Conservation (phyloP, 2,797 vertebrate genomes). For the Sphaeramia orbicularis region DNA sequence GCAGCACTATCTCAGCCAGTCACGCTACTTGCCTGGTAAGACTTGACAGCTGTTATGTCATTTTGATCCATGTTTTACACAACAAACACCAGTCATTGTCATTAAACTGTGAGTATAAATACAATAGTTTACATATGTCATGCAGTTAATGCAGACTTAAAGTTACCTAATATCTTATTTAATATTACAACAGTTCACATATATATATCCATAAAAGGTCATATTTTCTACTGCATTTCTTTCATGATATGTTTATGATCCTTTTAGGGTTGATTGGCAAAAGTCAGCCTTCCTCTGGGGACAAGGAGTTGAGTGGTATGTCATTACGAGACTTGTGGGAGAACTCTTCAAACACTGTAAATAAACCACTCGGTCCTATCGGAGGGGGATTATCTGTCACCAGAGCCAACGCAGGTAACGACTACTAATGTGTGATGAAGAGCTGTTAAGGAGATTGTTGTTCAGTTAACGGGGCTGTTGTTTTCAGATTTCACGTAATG, state of each 20-base stretch:
- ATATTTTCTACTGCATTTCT: background rate
- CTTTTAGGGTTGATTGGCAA: constrained; percentile 92
- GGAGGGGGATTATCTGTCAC: constrained; percentile 86
- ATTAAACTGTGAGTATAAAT: too few relatives aligned
- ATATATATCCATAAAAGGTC: background rate
- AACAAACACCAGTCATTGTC: too few relatives aligned
- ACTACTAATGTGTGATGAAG: constrained; percentile 16
- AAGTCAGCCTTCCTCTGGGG: constrained; percentile 83
- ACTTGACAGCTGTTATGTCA: background rate
- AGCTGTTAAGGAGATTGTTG: constrained; percentile 16
- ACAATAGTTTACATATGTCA: too few relatives aligned
- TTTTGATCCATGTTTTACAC: background rate
- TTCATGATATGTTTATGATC: constrained; percentile 12
- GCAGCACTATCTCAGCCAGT: constrained; percentile 96
- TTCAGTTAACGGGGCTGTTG: background rate
- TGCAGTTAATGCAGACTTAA: too few relatives aligned
- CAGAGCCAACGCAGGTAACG: constrained; percentile 90
- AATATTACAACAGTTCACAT: too few relatives aligned
- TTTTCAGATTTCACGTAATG: constrained; percentile 11
- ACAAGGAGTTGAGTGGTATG: constrained; percentile 82
- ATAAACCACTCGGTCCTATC: constrained; percentile 85
- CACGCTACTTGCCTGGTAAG: constrained; percentile 95
- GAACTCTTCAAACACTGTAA: constrained; percentile 81
- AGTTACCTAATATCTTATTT: too few relatives aligned
- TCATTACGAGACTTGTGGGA: constrained; percentile 86